phyloP scores from a whole-genome alignment of 2,797 vertebrate genomes.

The Tenualosa thibaudeaui region DNA sequence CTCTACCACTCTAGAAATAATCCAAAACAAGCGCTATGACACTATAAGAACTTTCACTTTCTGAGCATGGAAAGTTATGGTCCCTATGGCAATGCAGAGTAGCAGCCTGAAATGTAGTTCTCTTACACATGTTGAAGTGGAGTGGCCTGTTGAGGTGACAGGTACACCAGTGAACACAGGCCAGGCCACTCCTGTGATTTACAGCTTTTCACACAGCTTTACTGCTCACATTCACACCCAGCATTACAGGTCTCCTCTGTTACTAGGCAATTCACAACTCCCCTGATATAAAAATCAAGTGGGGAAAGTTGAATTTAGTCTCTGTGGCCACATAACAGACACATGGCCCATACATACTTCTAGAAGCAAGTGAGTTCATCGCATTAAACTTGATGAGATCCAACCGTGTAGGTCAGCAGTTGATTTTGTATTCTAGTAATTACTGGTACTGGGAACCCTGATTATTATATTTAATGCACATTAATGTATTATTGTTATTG shows the following conservation, averaged over 20 bases:
- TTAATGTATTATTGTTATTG: background rate
- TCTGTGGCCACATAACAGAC: background rate
- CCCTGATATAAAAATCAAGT: background rate
- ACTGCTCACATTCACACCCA: background rate
- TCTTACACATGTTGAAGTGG: background rate
- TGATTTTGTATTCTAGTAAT: no score
- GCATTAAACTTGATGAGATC: no score
- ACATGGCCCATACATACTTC: no score
- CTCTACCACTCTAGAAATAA: background rate
- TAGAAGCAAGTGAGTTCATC: no score
- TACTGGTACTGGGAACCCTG: background rate
- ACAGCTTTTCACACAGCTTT: background rate
- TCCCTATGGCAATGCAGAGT: background rate
- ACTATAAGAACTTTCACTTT: background rate
- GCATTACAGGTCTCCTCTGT: background rate
- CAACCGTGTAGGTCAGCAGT: no score
- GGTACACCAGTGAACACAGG: background rate
- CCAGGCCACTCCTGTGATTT: background rate
- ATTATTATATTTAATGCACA: background rate
- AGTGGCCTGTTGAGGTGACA: background rate
- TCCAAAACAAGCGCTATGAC: background rate
- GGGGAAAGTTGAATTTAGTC: background rate
- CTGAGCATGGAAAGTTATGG: background rate
- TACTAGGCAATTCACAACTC: background rate
- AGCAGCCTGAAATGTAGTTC: background rate